Evolutionary conservation across 1,140 invertebrate genomes (phyloP), one percentile per base, ranked within the genome.

Genomic region (Zaprionus camerounensis): DNA sequence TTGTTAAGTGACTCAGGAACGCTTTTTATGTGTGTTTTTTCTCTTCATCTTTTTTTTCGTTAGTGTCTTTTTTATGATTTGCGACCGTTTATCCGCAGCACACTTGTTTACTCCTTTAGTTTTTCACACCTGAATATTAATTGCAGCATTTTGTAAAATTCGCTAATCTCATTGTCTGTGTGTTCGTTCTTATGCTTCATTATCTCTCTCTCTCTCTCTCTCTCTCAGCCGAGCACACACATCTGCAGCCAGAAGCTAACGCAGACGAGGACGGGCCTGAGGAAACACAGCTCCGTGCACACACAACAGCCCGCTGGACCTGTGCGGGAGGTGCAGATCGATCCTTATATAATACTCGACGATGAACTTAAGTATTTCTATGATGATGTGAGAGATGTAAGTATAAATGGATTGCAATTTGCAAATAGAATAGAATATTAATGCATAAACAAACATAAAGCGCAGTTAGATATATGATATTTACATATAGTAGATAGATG

Each of bases 331-430:
- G 95, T 96, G 80, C 95, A 96, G 93, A 94, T 97, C 63, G 96
- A 98, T 93, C 97, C 97, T 74, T 98, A 98, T 91, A 95, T 95
- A 84, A 94, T 98, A 53, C 94, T 97, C 53, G 96, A 97, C 79
- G 95, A 97, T 81, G 97, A 98, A 82, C 94, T 98, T 51, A 96
- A 96, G 90, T 95, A 96, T 90, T 94, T 97, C 78, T 97, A 97
- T 81, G 94, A 95, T 80, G 96, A 97, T 88, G 97, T 98, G 91
- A 94, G 95, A 95, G 94, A 96, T 94, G 97, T 97, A 93, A 95
- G 93, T 92, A 53, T 17, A 6, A 7, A n/a, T n/a, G n/a, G 7
- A 44, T 7, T 17, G 41, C 6, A 17, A n/a, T n/a, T n/a, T 44
- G n/a, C 17, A 44, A 44, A 7, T 44, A 7, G 6, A 41, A 0